Evolutionary conservation across 2,888 invertebrate genomes (phyloP), one percentile per base, ranked within the genome.

Genomic region (Nymphalis c-album): DNA sequence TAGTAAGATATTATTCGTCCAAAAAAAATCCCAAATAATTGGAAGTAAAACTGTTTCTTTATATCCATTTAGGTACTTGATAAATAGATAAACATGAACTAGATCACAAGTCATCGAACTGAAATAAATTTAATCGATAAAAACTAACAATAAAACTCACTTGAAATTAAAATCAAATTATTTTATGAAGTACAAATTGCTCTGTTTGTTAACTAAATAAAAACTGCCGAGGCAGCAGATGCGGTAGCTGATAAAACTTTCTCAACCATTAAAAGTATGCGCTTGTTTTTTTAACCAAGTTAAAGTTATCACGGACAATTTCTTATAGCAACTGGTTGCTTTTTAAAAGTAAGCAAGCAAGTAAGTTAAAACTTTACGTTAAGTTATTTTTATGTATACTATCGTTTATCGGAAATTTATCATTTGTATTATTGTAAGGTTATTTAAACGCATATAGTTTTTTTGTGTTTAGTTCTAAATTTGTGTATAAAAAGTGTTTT

Each of bases 251-350:
- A 57, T 57, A 57, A 57, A 57, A 57, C n/a, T 57, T 57, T 17
- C 31, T 22, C 35, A 55, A 16, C 47, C 60, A 60, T 65, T 65
- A 60, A 60, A 65, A 47, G 46, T 55, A 35, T 50, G 51, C 31
- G 53, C 53, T 60, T 65, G 60, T 55, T 65, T 60, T n/a, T 60
- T n/a, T 50, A 55, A 65, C 47, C 60, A 46, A 31, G 57, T 13
- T 65, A 47, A 47, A 31, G 20, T 60, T 65, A 55, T 45, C 35
- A 60, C 46, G 53, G n/a, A 46, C 59, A 35, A 60, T 65, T 16
- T 61, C 20, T 50, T 48, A 47, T 2, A 60, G 46, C 35, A 46
- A 55, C 35, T 31, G 53, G 45, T 60, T 26, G 57, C 18, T 35
- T 55, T 35, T 31, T 2, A 31, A 57, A 31, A 53, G 22, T 40